Base-by-base conservation (phyloP, 2,888 invertebrate species). In the Ypsolopha sequella region DNA sequence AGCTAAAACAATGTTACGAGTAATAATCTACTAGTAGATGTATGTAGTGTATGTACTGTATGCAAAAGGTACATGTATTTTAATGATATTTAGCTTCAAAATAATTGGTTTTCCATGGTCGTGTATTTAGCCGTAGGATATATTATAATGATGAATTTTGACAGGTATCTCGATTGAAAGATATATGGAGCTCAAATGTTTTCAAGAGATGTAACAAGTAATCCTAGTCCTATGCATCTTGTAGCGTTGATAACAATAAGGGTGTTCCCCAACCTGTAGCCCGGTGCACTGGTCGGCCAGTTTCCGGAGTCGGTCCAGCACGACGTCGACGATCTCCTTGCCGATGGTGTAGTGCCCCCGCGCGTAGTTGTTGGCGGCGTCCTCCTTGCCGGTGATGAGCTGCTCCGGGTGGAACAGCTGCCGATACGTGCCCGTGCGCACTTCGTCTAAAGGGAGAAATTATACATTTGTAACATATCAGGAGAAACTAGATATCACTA, bases 311-410 rank as follows among this genome's bases (percentile, higher is more conserved):
- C 95, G 88, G 76, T 95, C 95, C 59, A 94, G 88, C 8, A 95
- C 94, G 33, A 94, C 88, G 60, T 95, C 95, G 44, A 96, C 94
- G 62, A 96, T 93, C 75, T 96, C 95, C 66, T 93, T 93, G 60
- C 96, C 97, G 70, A 96, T 93, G 63, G 96, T 96, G 87, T 96
- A 97, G 84, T 96, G 96, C n/a, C 96, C 96, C 46, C 96, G 89
- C 0, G 96, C 97, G 62, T 96, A 97, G 86, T 97, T 97, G 79
- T 97, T 96, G 53, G 96, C 96, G 0, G 96, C 96, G 69, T 96
- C 96, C 73, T 96, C 96, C 74, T 96, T 96, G 55, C 96, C 96
- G 48, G 94, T 95, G 70, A 97, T 95, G 60, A 97, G 87, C 74
- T 96, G 96, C 68, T 97, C 96, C 0, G 96, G 96, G 71, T 97